A percentile compares a stretch with the other conserved stretches of the same genome.
Conservation (phyloP, 2,888 invertebrate species). For the Dendrolimus houi region DNA sequence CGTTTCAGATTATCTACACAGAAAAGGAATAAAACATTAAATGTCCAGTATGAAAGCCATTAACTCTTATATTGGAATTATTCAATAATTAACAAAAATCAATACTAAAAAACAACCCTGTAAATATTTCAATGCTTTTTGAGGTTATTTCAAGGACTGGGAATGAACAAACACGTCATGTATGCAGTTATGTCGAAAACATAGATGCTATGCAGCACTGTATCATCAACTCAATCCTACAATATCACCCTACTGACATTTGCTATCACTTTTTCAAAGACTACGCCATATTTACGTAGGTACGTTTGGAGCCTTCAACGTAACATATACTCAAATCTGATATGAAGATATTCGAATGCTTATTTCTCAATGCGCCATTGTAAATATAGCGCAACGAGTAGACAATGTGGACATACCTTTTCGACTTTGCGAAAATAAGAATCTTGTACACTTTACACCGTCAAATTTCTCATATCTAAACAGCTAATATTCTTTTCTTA, state of each 20-base stretch:
- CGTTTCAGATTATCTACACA: conserved; percentile 56
- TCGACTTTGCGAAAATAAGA: conserved; percentile 21
- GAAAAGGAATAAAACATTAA: conserved; percentile 15
- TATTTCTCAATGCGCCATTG: conserved; percentile 42
- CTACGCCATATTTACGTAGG: not conserved
- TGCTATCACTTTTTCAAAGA: not conserved
- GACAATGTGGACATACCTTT: conserved; percentile 27
- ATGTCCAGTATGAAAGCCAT: not conserved
- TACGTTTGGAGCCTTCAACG: not conserved
- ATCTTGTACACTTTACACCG: conserved; percentile 20
- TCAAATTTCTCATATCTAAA: conserved; percentile 39
- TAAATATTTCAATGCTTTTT: conserved; percentile 23
- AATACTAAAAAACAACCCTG: not conserved
- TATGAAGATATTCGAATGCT: conserved; percentile 18
- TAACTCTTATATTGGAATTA: too few species aligned
- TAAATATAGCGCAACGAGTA: conserved; percentile 20
- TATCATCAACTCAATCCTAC: too few species aligned
- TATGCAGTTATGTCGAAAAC: conserved; percentile 9
- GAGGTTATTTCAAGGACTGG: conserved; percentile 53
- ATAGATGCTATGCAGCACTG: conserved; percentile 5
- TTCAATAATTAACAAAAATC: not conserved
- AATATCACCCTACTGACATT: not conserved
- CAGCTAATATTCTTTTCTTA: conserved; percentile 45
- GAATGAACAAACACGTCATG: conserved; percentile 11
- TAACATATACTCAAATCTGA: conserved; percentile 16